A percentile compares a stretch with the other conserved stretches of the same genome.
Evolutionary conservation across 2,888 invertebrate species (phyloP).

Genomic region (Catocala sponsa): DNA sequence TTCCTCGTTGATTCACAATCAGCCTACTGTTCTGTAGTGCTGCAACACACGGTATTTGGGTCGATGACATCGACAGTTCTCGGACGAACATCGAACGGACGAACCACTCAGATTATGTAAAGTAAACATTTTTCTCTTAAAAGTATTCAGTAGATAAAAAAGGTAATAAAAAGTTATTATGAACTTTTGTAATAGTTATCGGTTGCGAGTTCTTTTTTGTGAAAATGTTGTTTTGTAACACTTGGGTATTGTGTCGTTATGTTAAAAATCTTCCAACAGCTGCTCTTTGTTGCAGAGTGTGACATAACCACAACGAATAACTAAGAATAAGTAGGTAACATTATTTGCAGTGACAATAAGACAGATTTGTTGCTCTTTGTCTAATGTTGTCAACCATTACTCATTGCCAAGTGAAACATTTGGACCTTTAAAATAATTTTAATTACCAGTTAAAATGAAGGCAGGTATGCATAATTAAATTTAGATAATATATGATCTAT

Average conservation of each 20-base stretch:
- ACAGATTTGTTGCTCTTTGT: not conserved
- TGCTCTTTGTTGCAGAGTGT: not conserved
- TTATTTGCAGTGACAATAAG: no score
- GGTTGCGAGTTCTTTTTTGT: constrained; percentile 10
- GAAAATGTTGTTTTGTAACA: constrained; percentile 14
- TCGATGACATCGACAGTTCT: constrained; percentile 66
- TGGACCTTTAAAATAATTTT: no score
- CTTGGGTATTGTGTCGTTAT: constrained; percentile 5
- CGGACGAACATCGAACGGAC: constrained; percentile 26
- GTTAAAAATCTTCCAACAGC: constrained; percentile 1
- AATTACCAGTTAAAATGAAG: no score
- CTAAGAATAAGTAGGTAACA: no score
- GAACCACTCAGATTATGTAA: constrained; percentile 42
- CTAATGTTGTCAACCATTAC: constrained; percentile 1
- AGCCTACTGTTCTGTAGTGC: constrained; percentile 68
- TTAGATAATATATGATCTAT: no score
- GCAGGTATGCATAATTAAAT: no score
- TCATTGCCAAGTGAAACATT: no score
- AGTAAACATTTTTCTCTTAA: constrained; percentile 39
- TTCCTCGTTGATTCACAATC: constrained; percentile 79
- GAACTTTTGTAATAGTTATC: constrained; percentile 26
- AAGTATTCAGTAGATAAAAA: constrained; percentile 41
- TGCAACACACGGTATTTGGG: constrained; percentile 73
- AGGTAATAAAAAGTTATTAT: constrained; percentile 38
- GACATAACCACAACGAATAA: no score